Conservation (phyloP, 1,140 invertebrate genomes). For the Diachasma alloeum region DNA sequence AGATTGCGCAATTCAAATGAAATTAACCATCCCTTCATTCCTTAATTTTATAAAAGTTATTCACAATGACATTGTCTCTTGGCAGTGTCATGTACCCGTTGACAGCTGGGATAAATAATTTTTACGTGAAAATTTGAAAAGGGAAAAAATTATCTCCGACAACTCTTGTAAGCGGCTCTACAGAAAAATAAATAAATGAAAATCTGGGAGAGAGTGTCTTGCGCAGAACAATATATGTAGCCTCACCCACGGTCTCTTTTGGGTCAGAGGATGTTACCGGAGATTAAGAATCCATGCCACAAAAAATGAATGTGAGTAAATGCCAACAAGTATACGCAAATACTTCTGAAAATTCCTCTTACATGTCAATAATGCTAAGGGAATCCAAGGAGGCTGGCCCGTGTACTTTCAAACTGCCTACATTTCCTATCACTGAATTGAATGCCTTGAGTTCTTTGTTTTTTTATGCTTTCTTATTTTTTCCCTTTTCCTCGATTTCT, state of each 20-base stretch:
- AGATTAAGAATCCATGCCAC: neutral
- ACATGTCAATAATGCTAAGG: too few species aligned
- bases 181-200: neutral
- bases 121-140: neutral
- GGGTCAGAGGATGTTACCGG: neutral
- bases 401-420: too few species aligned
- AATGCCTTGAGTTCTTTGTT: too few species aligned
- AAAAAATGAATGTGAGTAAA: neutral
- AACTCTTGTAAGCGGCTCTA: neutral
- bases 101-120: neutral
- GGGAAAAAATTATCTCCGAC: neutral
- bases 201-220: neutral
- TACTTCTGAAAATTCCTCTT: too few species aligned
- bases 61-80: neutral
- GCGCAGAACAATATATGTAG: neutral
- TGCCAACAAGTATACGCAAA: neutral
- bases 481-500: too few species aligned
- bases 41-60: neutral
- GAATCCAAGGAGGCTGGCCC: too few species aligned
- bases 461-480: too few species aligned
- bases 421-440: too few species aligned
- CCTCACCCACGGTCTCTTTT: neutral
- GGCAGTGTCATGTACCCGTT: neutral
- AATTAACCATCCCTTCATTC: neutral
- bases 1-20: neutral